These are phyloP conservation scores for Polydesmus complanatus DNA, from an alignment of 2,888 invertebrate species.

Conservation along the genomic window DNA sequence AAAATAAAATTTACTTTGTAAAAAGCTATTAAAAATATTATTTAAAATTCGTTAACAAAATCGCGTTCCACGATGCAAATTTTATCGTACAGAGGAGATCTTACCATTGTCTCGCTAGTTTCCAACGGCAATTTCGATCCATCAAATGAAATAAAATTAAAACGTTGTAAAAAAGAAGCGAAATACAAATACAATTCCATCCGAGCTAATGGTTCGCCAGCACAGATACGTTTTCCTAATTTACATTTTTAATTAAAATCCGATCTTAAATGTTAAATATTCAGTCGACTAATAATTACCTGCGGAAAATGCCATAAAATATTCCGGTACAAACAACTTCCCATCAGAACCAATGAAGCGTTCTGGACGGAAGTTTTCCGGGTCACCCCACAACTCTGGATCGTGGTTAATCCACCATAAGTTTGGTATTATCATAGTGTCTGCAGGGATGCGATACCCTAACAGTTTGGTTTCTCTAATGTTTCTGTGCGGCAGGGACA, in stretches of 20 bases:
- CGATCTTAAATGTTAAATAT: not conserved
- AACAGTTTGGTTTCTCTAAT: constrained; percentile 2
- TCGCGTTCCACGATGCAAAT: not conserved
- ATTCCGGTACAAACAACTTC: constrained; percentile 8
- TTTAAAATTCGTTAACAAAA: no score
- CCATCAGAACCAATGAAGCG: constrained; percentile 12
- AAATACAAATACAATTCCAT: constrained; percentile 1
- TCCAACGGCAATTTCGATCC: not conserved
- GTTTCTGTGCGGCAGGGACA: constrained; percentile 3
- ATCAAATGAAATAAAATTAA: not conserved
- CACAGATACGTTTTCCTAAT: constrained; percentile 1
- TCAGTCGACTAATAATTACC: constrained; percentile 1
- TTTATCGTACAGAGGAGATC: not conserved
- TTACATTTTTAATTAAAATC: not conserved
- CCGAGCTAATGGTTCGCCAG: not conserved
- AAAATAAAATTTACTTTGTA: no score
- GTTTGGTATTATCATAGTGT: constrained; percentile 2
- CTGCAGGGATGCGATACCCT: constrained; percentile 2
- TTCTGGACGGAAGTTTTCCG: constrained; percentile 11
- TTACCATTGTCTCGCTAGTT: not conserved
- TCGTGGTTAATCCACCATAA: constrained; percentile 10
- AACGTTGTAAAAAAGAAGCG: constrained; percentile 4
- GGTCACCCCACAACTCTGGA: constrained; percentile 10
- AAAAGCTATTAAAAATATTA: no score
- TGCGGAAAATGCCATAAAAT: constrained; percentile 12